Percentiles rank a stretch among this genome's conserved stretches.
Evolutionary conservation across 35 echinoderm and acorn worm genomes (phyloP).

Genomic region (Eucidaris tribuloides): DNA sequence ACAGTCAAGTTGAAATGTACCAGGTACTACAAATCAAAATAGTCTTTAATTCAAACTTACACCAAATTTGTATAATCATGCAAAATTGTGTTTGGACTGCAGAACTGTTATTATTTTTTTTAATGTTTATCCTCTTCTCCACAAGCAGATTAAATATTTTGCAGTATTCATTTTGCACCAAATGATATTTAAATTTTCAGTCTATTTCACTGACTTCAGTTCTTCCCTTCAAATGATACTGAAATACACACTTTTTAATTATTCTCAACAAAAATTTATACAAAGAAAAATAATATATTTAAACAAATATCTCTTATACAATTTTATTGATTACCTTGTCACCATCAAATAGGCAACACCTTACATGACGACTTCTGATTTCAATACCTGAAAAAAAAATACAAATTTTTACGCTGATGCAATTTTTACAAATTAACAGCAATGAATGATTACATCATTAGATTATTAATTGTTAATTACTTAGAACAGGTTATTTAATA

Average conservation of each 20-base stretch:
- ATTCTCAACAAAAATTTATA: no score
- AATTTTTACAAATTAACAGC: neutral
- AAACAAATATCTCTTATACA: no score
- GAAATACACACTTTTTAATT: neutral
- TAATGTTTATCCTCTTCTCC: no score
- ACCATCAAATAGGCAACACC: slow-evolving; percentile 81
- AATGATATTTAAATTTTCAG: neutral
- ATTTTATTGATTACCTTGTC: slow-evolving; percentile 56
- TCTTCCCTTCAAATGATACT: neutral
- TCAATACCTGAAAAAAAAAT: slow-evolving; percentile 52
- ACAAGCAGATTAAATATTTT: neutral
- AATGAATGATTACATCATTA: neutral
- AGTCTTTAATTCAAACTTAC: no score
- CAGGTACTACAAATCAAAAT: no score
- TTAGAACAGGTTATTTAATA: neutral
- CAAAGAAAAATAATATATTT: no score
- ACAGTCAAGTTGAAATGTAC: no score
- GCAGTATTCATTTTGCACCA: neutral
- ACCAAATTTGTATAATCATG: no score
- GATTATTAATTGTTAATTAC: neutral
- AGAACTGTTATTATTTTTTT: no score
- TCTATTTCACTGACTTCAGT: neutral
- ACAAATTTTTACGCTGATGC: neutral
- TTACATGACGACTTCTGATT: slow-evolving; percentile 55
- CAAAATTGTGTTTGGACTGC: no score